Base-by-base conservation (phyloP, 2,113 vertebrate species). In the Carassius auratus region DNA sequence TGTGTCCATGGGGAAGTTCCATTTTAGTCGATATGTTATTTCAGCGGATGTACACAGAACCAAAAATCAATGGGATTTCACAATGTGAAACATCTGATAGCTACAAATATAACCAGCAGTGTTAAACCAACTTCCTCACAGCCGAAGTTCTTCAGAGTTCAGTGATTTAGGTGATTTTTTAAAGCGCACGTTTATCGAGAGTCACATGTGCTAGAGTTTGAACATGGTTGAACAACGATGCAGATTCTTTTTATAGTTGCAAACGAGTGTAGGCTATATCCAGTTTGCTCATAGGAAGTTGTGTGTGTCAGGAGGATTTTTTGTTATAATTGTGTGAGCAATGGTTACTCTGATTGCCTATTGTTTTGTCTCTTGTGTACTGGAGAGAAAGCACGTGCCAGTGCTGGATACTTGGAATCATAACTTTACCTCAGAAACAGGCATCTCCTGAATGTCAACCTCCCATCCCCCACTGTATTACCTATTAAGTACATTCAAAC, bases 401-500 rank as follows among this genome's bases (percentile, higher is more conserved):
- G 81, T 36, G 48, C 50, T 23, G 50, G 6, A 42, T 83, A 69
- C 61, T 80, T 73, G 55, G 76, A 85, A 71, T 74, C 55, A 85
- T 79, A 85, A 81, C 84, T 85, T 85, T 85, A 81, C 76, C 64
- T 71, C 78, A 80, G 76, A 80, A 86, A 86, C 57, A 81, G 77
- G 48, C 84, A 74, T 75, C 76, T 74, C 69, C 55, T 81, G 66
- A 59, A 83, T 83, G 66, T 83, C 52, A 74, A 83, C 30, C 10
- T 59, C 68, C 85, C 85, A 48, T 81, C 78, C 85, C 85, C 84
- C 84, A 61, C 77, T 55, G 36, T 80, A 85, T 79, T 81, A 59
- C 76, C 85, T 74, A 81, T 81, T 86, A 86, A 81, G 85, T 86
- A 86, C 77, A 86, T 86, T 86, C 85, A 86, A 81, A 86, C 78